A percentile compares a stretch with the other conserved stretches of the same genome.
phyloP scores from a whole-genome alignment of 2,797 vertebrate genomes.

The Squalus acanthias region DNA sequence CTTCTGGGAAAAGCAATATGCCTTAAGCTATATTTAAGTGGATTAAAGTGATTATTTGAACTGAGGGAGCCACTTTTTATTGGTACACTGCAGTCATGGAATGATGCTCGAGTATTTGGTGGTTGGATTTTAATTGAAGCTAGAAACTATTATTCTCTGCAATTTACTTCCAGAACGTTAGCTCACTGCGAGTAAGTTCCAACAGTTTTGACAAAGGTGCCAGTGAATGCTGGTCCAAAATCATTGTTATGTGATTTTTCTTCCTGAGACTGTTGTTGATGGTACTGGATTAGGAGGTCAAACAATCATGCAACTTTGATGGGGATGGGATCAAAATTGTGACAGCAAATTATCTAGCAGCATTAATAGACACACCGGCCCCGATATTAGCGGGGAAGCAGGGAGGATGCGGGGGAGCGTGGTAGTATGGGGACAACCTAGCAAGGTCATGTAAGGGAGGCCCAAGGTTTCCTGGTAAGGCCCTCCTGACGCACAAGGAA shows the following conservation, averaged over 20 bases:
- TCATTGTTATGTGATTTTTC: background rate
- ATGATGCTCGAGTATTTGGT: background rate
- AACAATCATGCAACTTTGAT: background rate
- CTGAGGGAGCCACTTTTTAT: background rate
- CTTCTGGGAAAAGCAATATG: background rate
- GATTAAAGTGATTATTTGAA: background rate
- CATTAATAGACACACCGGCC: background rate
- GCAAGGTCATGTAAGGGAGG: background rate
- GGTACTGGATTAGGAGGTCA: background rate
- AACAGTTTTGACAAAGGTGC: background rate
- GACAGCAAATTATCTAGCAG: background rate
- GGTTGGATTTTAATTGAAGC: constrained; percentile 17
- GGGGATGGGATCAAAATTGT: background rate
- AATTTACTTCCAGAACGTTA: background rate
- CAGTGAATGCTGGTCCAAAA: background rate
- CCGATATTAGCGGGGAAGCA: background rate
- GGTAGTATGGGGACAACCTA: background rate
- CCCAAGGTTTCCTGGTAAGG: background rate
- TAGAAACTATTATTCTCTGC: background rate
- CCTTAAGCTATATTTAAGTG: background rate
- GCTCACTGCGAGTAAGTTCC: background rate
- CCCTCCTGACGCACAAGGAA: background rate
- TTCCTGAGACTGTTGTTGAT: background rate
- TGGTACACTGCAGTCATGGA: background rate
- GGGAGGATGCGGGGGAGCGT: background rate